Evolutionary conservation across 2,888 invertebrate genomes (phyloP).

Genomic region (Penaeus monodon): DNA sequence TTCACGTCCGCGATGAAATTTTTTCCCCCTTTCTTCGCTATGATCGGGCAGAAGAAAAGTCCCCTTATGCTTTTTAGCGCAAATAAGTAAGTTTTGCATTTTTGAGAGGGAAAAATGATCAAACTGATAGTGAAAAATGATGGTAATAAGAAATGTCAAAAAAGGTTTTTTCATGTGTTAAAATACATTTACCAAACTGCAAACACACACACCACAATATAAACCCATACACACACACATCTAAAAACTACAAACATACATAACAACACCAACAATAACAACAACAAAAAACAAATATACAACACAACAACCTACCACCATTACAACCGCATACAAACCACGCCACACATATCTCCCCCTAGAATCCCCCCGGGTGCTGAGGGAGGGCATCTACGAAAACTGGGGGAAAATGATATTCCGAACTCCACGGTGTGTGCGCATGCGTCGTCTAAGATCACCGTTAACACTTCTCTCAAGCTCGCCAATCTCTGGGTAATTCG

Average conservation of each 20-base stretch:
- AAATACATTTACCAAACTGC: too few species aligned
- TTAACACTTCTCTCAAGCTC: neutral
- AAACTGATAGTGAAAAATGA: neutral
- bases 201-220: too few species aligned
- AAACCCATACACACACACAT: too few species aligned
- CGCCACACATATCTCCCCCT: neutral
- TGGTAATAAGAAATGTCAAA: too few species aligned
- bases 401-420: neutral
- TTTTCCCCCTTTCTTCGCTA: neutral
- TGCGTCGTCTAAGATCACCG: constrained; percentile 18
- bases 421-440: constrained; percentile 16
- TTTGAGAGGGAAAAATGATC: neutral
- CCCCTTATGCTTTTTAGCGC: constrained; percentile 20
- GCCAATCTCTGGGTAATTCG: constrained; percentile 14
- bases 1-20: neutral
- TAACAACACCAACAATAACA: too few species aligned
- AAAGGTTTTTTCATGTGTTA: too few species aligned
- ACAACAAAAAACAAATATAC: too few species aligned
- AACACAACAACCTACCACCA: too few species aligned
- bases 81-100: neutral
- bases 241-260: too few species aligned
- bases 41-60: neutral
- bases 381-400: constrained; percentile 11
- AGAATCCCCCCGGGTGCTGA: neutral
- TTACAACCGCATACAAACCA: neutral